Conservation (phyloP, 2,888 invertebrate species). For the Plagodis dolabraria region DNA sequence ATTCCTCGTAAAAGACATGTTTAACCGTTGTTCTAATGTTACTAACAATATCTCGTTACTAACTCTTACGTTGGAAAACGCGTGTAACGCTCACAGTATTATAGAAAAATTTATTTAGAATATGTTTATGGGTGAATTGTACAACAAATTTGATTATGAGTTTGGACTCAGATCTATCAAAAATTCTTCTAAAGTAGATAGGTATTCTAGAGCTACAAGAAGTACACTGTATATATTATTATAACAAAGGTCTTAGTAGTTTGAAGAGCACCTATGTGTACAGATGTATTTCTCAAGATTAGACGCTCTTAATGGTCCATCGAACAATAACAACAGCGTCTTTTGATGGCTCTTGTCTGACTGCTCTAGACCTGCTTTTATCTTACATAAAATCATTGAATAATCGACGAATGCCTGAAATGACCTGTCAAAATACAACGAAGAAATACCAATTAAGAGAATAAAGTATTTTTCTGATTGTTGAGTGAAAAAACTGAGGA, state of each 20-base stretch:
- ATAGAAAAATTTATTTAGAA: constrained; percentile 46
- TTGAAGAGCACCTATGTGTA: too few relatives aligned
- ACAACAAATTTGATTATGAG: not conserved
- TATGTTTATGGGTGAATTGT: constrained; percentile 20
- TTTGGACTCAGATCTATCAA: not conserved
- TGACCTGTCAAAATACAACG: constrained; percentile 8
- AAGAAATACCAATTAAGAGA: constrained; percentile 31
- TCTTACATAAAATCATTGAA: not conserved
- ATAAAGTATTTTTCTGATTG: constrained; percentile 39
- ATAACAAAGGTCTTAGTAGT: too few relatives aligned
- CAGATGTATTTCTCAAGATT: too few relatives aligned
- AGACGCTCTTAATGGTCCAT: too few relatives aligned
- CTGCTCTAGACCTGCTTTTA: too few relatives aligned
- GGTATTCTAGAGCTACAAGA: too few relatives aligned
- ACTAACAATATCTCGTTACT: constrained; percentile 45
- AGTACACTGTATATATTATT: too few relatives aligned
- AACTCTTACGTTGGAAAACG: constrained; percentile 35
- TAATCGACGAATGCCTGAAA: constrained; percentile 1
- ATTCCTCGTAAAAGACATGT: constrained; percentile 83
- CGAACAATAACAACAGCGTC: too few relatives aligned
- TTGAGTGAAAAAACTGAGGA: constrained; percentile 31
- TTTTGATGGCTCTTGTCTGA: too few relatives aligned
- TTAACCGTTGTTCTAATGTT: constrained; percentile 61
- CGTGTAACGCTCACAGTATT: constrained; percentile 62
- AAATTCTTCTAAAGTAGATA: too few relatives aligned